phyloP scores from a whole-genome alignment of 2,113 vertebrate genomes.

The Hylia prasina region DNA sequence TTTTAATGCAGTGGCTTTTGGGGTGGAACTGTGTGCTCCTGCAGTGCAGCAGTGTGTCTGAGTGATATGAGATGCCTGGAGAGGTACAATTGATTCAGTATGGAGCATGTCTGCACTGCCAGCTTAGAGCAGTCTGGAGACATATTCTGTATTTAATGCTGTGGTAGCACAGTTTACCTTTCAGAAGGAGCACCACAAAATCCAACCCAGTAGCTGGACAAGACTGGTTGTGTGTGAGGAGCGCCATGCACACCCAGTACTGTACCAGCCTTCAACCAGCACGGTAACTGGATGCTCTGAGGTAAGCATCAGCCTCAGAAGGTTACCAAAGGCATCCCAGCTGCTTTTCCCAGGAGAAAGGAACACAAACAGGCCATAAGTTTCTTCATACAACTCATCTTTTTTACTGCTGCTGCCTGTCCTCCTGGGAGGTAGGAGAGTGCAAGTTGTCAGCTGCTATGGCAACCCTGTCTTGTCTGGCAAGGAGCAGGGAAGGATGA shows the following conservation, averaged over 20 bases:
- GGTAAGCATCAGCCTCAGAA: background rate
- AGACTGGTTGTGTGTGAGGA: background rate
- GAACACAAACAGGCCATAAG: background rate
- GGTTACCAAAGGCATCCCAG: background rate
- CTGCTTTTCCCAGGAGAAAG: background rate
- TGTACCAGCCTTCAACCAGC: background rate
- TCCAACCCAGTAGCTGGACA: background rate
- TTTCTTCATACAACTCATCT: background rate
- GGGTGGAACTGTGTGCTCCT: background rate
- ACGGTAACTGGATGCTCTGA: background rate
- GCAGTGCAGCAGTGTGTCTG: background rate
- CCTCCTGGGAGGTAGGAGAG: background rate
- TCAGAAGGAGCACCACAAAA: background rate
- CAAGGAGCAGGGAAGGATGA: background rate
- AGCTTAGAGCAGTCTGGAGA: background rate
- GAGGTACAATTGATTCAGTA: fast-evolving
- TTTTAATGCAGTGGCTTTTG: background rate
- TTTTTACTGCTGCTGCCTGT: background rate
- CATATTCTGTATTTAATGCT: background rate
- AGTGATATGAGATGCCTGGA: background rate
- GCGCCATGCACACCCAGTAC: background rate
- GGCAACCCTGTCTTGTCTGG: conserved; percentile 24
- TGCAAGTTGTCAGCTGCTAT: conserved; percentile 39
- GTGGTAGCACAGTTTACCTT: background rate
- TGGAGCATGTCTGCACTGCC: background rate